These are phyloP conservation scores for Diaperis boleti DNA, from an alignment of 2,888 invertebrate genomes.

Conservation along the genomic window DNA sequence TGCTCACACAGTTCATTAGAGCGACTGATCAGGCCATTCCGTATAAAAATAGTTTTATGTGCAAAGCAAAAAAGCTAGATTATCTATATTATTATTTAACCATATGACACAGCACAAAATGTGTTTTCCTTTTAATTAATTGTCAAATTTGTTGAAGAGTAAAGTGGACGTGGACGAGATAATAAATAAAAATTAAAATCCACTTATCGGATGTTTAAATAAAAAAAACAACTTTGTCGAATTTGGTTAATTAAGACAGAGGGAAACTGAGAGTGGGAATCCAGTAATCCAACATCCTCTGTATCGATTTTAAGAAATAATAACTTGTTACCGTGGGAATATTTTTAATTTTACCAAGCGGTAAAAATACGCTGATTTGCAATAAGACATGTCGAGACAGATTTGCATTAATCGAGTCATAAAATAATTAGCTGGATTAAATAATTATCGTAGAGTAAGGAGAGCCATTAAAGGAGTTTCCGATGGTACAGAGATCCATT, in stretches of 20 bases:
- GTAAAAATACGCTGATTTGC: conserved; percentile 16
- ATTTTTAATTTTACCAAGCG: conserved; percentile 27
- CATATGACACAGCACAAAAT: too few relatives aligned
- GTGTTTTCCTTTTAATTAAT: too few relatives aligned
- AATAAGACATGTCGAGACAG: conserved; percentile 29
- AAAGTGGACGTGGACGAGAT: too few relatives aligned
- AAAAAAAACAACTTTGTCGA: not conserved
- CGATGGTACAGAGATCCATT: conserved; percentile 7
- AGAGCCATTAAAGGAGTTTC: conserved; percentile 24
- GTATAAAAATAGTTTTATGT: too few relatives aligned
- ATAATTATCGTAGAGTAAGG: conserved; percentile 17
- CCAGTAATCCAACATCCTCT: conserved; percentile 37
- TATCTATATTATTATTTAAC: too few relatives aligned
- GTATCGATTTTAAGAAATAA: conserved; percentile 40
- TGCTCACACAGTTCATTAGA: too few relatives aligned
- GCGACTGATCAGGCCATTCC: too few relatives aligned
- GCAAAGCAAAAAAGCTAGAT: too few relatives aligned
- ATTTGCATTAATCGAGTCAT: conserved; percentile 31
- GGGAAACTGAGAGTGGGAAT: conserved; percentile 20
- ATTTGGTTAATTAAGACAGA: conserved; percentile 28
- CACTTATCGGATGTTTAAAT: not conserved
- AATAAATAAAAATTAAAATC: too few relatives aligned
- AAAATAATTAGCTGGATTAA: conserved; percentile 22
- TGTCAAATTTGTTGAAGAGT: too few relatives aligned
- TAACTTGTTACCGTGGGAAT: conserved; percentile 42